Evolutionary conservation across 2,797 vertebrate genomes (phyloP), one percentile per base, ranked within the genome.

Genomic region (Dermochelys coriacea): DNA sequence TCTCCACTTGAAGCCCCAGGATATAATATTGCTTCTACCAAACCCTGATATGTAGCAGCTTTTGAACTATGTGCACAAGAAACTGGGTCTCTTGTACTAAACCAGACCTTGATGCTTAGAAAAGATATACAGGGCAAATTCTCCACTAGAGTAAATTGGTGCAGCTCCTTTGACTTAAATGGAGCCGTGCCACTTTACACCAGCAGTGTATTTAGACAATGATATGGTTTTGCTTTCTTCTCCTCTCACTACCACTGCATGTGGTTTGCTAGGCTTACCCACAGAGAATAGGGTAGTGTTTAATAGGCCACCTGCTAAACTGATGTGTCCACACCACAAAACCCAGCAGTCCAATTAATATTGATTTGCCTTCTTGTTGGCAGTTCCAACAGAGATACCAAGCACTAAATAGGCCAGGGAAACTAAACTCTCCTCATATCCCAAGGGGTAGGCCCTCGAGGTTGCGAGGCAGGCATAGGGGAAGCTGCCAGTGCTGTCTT

Each of bases 41-140:
- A 47, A 29, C 29, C 11, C 41, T 59, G 25, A 31, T 29, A 45
- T 45, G 27, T 82, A 47, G 41, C 23, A 55, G 31, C 27, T 95
- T 86, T 94, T 93, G 93, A 93, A 90, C 82, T 80, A 27, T 1
- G 21, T 68, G 18, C 64, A 5, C 71, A 92, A 93, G 94, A 93
- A 93, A 85, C 41, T 80, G 90, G 57, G 80, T 95, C 64, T 75
- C 77, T 91, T 90, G 11, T 55, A 89, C 89, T 93, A 92, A 84
- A 31, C 12, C 31, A 47, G 74, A 29, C 74, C 14, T 93, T 51
- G 51, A 50, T 87, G 50, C 80, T 91, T 71, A 71, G 64, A 71
- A 71, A 71, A 29, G 45, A 49, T 88, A 88, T 86, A 84, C 68
- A 92, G 91, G 77, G 82, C 75, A 49, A 49, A 77, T 49, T 49